Evolutionary conservation across 1,140 invertebrate species (phyloP).

Genomic region (Drosophila ironensis): DNA sequence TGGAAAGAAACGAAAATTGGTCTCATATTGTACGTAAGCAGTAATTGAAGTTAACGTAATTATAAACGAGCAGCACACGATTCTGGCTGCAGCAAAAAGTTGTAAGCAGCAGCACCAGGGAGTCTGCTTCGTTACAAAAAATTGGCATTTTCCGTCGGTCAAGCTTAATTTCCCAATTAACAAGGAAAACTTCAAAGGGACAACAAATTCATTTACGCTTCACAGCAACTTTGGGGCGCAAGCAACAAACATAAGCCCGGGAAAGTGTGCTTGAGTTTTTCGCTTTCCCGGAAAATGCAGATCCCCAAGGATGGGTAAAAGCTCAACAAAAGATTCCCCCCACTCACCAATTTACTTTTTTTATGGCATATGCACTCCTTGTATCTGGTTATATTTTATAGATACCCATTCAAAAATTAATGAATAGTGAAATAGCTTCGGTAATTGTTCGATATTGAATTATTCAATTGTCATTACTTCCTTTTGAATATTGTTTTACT

Average conservation of each 20-base stretch:
- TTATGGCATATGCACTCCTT: slow-evolving; percentile 31
- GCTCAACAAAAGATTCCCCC: slow-evolving; percentile 29
- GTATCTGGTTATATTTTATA: slow-evolving; percentile 43
- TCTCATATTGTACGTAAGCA: slow-evolving; percentile 71
- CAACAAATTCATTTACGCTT: slow-evolving; percentile 60
- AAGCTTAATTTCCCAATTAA: slow-evolving; percentile 67
- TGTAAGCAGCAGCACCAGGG: too few species aligned
- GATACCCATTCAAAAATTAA: slow-evolving; percentile 18
- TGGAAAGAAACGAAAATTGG: slow-evolving; percentile 48
- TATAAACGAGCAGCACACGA: slow-evolving; percentile 52
- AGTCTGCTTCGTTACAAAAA: neutral
- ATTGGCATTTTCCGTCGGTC: slow-evolving; percentile 20
- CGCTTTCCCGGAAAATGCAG: slow-evolving; percentile 3
- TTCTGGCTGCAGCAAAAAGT: too few species aligned
- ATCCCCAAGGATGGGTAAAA: neutral
- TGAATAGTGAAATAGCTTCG: neutral
- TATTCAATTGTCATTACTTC: too few species aligned
- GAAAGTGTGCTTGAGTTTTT: slow-evolving; percentile 37
- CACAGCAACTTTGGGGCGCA: slow-evolving; percentile 21
- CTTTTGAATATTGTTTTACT: too few species aligned
- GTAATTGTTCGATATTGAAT: too few species aligned
- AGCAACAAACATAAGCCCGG: slow-evolving; percentile 33
- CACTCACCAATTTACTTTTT: slow-evolving; percentile 25
- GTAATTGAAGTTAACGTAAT: slow-evolving; percentile 75
- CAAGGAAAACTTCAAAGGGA: slow-evolving; percentile 57